These are phyloP conservation scores for Cherax destructor DNA, from an alignment of 1,140 invertebrate genomes.

Conservation along the genomic window DNA sequence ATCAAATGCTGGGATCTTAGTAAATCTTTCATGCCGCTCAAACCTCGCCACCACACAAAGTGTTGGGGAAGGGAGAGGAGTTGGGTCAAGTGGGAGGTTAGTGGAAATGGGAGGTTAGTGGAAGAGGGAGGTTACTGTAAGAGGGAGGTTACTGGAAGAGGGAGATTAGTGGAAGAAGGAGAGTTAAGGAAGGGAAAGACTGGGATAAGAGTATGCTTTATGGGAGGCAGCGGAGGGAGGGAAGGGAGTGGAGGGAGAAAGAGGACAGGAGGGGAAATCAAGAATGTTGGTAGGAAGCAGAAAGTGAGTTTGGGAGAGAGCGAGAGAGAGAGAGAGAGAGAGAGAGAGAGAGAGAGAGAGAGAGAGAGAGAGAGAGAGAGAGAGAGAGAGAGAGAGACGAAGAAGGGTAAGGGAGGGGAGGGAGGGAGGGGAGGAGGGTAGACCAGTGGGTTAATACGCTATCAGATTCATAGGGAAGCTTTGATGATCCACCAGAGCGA, in stretches of 20 bases:
- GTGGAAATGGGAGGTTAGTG: no score
- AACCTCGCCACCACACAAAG: no score
- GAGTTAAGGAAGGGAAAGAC: background rate
- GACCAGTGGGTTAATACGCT: slow-evolving; percentile 14
- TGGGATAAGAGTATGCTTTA: background rate
- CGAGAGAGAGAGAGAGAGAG: background rate
- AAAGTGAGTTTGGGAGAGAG: background rate
- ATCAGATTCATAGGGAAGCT: slow-evolving; percentile 49
- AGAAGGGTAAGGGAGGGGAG: background rate
- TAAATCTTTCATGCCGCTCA: no score
- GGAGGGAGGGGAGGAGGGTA: background rate
- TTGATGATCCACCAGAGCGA: slow-evolving; percentile 45
- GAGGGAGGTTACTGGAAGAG: no score
- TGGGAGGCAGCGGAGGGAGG: background rate
- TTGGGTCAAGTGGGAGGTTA: no score
- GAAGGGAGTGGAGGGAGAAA: background rate
- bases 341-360: background rate
- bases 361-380: background rate
- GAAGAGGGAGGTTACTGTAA: no score
- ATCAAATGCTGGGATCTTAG: no score
- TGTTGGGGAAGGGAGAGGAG: no score
- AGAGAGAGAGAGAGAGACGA: background rate
- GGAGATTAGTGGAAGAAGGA: background rate
- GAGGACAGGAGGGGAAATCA: background rate
- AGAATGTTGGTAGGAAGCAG: background rate